These are phyloP conservation scores for Australoheros scitulus DNA, from an alignment of 2,113 vertebrate species.

Conservation along the genomic window DNA sequence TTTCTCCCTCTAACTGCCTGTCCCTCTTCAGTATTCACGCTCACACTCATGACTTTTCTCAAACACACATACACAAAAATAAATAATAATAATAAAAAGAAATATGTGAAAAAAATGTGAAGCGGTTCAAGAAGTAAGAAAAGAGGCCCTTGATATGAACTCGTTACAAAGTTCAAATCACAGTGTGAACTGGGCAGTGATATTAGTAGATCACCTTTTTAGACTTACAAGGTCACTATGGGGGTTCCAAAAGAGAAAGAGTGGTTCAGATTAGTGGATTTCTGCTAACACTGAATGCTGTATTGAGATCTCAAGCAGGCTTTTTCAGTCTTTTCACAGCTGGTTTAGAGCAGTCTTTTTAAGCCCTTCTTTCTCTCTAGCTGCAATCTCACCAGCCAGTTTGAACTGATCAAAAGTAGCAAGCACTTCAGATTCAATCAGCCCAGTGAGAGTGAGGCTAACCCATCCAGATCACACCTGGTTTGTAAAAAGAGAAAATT, in stretches of 20 bases:
- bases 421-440: neutral
- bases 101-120: neutral
- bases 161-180: conserved; percentile 54
- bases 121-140: conserved; percentile 4
- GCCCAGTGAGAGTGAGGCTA: neutral
- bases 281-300: conserved; percentile 1
- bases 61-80: neutral
- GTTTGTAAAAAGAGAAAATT: neutral
- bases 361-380: neutral
- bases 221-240: conserved; percentile 3
- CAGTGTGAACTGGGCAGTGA: conserved; percentile 27
- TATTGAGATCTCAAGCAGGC: conserved; percentile 1
- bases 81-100: neutral
- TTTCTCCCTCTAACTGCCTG: neutral
- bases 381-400: neutral
- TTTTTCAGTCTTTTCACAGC: neutral
- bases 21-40: neutral
- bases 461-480: neutral
- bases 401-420: neutral
- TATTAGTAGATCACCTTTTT: conserved; percentile 25
- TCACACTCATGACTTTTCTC: neutral
- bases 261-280: conserved; percentile 23
- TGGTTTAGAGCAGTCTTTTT: neutral
- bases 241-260: conserved; percentile 2
- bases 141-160: conserved; percentile 22